Percentiles rank a stretch among this genome's conserved stretches.
Evolutionary conservation across 2,888 invertebrate genomes (phyloP).

Genomic region (Polyommatus icarus): DNA sequence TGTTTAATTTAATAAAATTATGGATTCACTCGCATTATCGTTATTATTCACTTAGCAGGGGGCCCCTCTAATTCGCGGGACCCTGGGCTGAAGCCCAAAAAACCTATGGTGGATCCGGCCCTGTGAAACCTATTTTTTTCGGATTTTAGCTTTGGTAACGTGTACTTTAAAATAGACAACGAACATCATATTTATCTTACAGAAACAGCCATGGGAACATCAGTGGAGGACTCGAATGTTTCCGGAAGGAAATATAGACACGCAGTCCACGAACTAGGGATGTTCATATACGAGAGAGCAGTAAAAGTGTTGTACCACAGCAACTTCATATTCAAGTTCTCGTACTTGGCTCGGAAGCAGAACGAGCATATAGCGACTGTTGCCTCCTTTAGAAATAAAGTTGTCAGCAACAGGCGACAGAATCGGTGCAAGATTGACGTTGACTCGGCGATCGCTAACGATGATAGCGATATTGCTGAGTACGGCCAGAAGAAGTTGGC

Average conservation of each 20-base stretch:
- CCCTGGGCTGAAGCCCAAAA: too few species aligned
- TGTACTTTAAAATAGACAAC: too few species aligned
- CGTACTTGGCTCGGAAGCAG: conserved; percentile 46
- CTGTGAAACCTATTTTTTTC: too few species aligned
- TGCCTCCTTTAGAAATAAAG: conserved; percentile 64
- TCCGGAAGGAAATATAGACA: conserved; percentile 76
- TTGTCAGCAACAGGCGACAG: conserved; percentile 50
- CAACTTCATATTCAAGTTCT: conserved; percentile 74
- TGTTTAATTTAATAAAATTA: too few species aligned
- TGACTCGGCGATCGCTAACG: conserved; percentile 37
- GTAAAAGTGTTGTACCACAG: conserved; percentile 80
- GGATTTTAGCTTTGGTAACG: too few species aligned
- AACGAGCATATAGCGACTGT: conserved; percentile 35
- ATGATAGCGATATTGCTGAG: conserved; percentile 49
- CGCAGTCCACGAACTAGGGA: conserved; percentile 72
- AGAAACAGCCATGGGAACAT: conserved; percentile 85
- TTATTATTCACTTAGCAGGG: too few species aligned
- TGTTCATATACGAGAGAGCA: conserved; percentile 57
- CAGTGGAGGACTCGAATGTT: conserved; percentile 68
- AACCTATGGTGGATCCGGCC: too few species aligned
- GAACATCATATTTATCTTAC: too few species aligned
- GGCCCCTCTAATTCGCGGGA: too few species aligned
- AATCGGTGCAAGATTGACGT: not conserved
- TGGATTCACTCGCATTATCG: too few species aligned
- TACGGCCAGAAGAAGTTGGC: conserved; percentile 73